Evolutionary conservation across 64 coral and sea anemone species (phyloP), one percentile per base, ranked within the genome.

Genomic region (Pocillopora verrucosa): DNA sequence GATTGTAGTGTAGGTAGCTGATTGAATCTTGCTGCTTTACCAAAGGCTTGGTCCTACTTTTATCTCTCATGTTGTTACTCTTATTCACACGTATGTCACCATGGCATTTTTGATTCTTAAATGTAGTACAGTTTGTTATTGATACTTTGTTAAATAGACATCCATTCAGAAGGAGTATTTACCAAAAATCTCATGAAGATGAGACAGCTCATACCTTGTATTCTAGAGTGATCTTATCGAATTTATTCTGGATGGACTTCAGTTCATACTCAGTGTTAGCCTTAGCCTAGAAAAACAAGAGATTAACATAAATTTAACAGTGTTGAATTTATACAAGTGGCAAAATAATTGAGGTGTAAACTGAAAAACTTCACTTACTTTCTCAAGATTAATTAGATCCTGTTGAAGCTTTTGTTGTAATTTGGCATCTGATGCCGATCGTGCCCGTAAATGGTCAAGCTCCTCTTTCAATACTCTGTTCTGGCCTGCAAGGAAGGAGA

Each of bases 231-330:
- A 89, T 91, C 88, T 98, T 88, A 60, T 98, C 93, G 36, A 93
- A 90, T 89, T 90, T 93, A 64, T 93, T 94, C 65, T 92, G 91
- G 64, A 86, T 84, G 14, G 96, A 95, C 83, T 95, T 98, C 2
- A 95, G 83, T 69, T 93, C 91, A 80, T 87, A 98, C 45, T 98
- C 96, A 13, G 94, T 98, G 75, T 98, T 98, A 10, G 96, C 96
- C 80, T 98, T 98, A 80, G 80, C 86, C 96, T 98, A 59, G 17
- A 73, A 60, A 62, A 37, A 85, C 76, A 36, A 45, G 22, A 56
- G 30, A 82, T 79, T n/a, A 34, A 75, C 59, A 78, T 67, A 2
- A 79, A 26, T 61, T 4, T 77, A 74, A 1, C n/a, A 10, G 22
- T 9, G 45, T 20, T 36, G 41, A n/a, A 56, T 9, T n/a, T 12